phyloP scores from a whole-genome alignment of 2,888 invertebrate species.

The Chymomyza amoena region DNA sequence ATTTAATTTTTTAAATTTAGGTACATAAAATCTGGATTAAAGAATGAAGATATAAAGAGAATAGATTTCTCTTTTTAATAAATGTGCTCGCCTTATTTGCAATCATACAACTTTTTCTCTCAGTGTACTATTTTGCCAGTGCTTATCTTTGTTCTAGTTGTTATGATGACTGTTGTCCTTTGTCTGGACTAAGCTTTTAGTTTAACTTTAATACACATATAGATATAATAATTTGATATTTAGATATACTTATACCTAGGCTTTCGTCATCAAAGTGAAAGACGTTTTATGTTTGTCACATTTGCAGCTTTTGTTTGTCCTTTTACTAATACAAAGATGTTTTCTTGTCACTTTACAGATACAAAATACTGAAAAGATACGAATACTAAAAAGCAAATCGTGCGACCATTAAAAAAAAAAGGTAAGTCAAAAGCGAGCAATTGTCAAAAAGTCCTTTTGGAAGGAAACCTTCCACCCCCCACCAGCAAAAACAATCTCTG shows the following conservation, averaged over 20 bases:
- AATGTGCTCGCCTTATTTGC: too few relatives aligned
- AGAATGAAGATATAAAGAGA: too few relatives aligned
- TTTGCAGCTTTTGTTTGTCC: neutral
- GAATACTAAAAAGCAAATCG: neutral
- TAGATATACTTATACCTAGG: constrained; percentile 37
- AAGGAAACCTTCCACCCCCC: too few relatives aligned
- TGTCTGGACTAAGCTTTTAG: constrained; percentile 51
- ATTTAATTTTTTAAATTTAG: too few relatives aligned
- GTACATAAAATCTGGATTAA: too few relatives aligned
- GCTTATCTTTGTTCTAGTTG: neutral
- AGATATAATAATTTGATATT: constrained; percentile 56
- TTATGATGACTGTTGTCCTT: neutral
- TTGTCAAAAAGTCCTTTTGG: neutral
- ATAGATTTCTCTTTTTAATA: too few relatives aligned
- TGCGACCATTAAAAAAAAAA: constrained; percentile 12
- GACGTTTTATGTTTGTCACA: constrained; percentile 40
- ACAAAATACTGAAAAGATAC: neutral
- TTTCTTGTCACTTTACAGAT: constrained; percentile 41
- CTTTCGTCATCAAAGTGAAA: constrained; percentile 39
- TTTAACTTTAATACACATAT: constrained; percentile 20
- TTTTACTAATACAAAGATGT: constrained; percentile 28
- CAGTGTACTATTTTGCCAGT: neutral
- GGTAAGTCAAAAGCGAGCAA: constrained; percentile 22
- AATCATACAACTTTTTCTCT: too few relatives aligned
- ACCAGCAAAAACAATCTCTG: neutral